Percentiles rank a stretch among this genome's conserved stretches.
These are phyloP conservation scores for Hyperoplus immaculatus DNA, from an alignment of 2,797 vertebrate species.

Conservation along the genomic window DNA sequence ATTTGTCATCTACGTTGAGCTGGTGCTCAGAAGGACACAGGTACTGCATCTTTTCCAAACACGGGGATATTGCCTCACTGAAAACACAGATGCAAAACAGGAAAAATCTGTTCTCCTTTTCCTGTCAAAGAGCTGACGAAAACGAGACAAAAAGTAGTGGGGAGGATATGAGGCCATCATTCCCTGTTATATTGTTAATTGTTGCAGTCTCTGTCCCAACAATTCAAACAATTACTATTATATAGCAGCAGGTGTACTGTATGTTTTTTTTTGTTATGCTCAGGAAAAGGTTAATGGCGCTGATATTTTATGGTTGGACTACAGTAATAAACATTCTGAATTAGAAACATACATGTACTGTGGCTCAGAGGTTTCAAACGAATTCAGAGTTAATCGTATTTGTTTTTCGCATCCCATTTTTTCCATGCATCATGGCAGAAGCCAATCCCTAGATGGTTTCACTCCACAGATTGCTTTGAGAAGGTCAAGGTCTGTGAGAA, in stretches of 20 bases:
- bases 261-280: constrained; percentile 18
- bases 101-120: constrained; percentile 89
- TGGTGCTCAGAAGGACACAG: constrained; percentile 44
- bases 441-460: constrained; percentile 14
- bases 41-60: constrained; percentile 45
- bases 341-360: not conserved
- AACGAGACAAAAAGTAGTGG: constrained; percentile 80
- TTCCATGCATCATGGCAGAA: constrained; percentile 41
- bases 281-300: not conserved
- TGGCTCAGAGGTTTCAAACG: not conserved
- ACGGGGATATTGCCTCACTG: constrained; percentile 47
- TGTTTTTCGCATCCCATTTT: constrained; percentile 42
- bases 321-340: not conserved
- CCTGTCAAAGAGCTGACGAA: constrained; percentile 79
- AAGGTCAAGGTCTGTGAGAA: constrained; percentile 75
- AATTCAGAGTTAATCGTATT: constrained; percentile 21
- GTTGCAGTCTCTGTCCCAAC: constrained; percentile 37
- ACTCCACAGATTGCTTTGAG: constrained; percentile 46
- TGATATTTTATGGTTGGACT: not conserved
- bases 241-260: constrained; percentile 59
- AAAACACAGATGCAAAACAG: constrained; percentile 87
- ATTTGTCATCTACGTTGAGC: constrained; percentile 14
- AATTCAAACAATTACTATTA: constrained; percentile 56
- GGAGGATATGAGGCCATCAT: constrained; percentile 65
- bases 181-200: constrained; percentile 63